Base-by-base conservation (phyloP, 2,888 invertebrate species). In the Hylaea fasciaria region DNA sequence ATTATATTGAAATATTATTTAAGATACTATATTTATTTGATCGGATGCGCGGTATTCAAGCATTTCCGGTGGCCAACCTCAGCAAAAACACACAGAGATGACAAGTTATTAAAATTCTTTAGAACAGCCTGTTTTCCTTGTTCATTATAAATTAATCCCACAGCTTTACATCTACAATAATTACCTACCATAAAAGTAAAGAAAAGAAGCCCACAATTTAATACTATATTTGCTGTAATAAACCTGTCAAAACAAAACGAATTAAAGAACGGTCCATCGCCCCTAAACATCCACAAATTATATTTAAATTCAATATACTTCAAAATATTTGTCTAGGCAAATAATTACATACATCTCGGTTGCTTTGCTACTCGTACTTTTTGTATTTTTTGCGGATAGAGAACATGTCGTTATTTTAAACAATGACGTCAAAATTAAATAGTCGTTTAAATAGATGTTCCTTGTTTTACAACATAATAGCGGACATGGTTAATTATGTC, bases 381-480 rank as follows among this genome's bases (percentile, higher is more conserved):
- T 16, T 14, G 0, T 28, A 37, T 57, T 57, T 57, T 58, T 53
- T 62, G 52, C 32, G 40, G 14, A 40, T n/a, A 7, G 5, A 39
- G 32, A 48, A 57, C 45, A 57, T 48, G 40, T 37, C 37, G n/a
- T 37, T 61, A 64, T 70, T 66, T 65, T 70, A 35, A 67, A 57
- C 43, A 68, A 72, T 74, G 70, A 73, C 70, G 60, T 68, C 8
- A 40, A 68, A 66, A 64, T 66, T 69, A 66, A 9, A 59, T 56
- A 12, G 13, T 8, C 13, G 50, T 57, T 60, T 65, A 66, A 54
- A 48, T 65, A 50, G 53, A 65, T 65, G 71, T 74, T 75, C 71
- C 74, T 77, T 68, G 72, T 74, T 70, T 73, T 68, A 73, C 60
- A 71, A 71, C 67, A 59, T 75, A 73, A 76, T 76, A 64, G 63